These are phyloP conservation scores for Peromyscus melanophrys DNA, from an alignment of 2,797 vertebrate species.

Conservation along the genomic window DNA sequence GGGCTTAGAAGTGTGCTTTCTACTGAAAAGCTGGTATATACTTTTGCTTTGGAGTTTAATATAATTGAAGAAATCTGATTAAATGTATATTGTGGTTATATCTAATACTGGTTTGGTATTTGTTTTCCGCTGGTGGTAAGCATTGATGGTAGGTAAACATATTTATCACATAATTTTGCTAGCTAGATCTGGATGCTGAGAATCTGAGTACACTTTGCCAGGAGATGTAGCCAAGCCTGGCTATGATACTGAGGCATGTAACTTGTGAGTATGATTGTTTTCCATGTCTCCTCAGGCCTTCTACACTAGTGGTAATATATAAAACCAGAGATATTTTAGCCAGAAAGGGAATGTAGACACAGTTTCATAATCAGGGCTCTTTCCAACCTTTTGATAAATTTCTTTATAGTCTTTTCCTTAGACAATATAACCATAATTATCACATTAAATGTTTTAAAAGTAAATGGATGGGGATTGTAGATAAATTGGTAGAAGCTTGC, in stretches of 20 bases:
- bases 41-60: conserved; percentile 56
- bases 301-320: conserved; percentile 4
- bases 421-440: background rate
- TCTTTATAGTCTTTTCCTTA: conserved; percentile 24
- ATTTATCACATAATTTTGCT: conserved; percentile 47
- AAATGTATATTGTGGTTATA: background rate
- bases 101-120: conserved; percentile 40
- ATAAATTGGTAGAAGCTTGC: background rate
- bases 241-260: conserved; percentile 15
- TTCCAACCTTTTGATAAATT: conserved; percentile 32
- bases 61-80: background rate
- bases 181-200: conserved; percentile 45
- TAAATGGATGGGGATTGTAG: background rate
- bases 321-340: conserved; percentile 57
- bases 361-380: conserved; percentile 9
- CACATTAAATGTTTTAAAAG: conserved; percentile 11
- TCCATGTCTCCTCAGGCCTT: background rate
- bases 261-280: conserved; percentile 40
- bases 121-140: background rate
- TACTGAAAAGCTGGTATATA: conserved; percentile 22
- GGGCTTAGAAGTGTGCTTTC: conserved; percentile 25
- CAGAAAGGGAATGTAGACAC: background rate
- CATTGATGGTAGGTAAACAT: background rate
- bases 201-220: background rate
- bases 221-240: background rate